Evolutionary conservation across 2,888 invertebrate species (phyloP).

Genomic region (Drosophila diplacantha): DNA sequence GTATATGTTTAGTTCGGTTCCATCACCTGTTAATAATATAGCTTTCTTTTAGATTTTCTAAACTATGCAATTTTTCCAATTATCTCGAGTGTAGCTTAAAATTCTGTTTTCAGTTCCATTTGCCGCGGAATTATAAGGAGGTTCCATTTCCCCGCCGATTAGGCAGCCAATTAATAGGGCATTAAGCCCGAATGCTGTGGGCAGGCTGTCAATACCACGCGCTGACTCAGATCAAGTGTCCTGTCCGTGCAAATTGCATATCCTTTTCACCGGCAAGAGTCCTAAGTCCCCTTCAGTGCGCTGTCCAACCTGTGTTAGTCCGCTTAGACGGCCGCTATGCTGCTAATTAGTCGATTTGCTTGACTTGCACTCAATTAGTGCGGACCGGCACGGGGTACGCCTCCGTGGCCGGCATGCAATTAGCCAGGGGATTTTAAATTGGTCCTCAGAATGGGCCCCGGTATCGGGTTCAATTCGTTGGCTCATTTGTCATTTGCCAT

Average conservation of each 20-base stretch:
- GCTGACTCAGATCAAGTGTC: slow-evolving; percentile 26
- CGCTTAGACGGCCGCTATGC: slow-evolving; percentile 47
- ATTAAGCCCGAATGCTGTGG: slow-evolving; percentile 30
- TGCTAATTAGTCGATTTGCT: slow-evolving; percentile 59
- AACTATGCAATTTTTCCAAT: neutral
- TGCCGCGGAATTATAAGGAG: neutral
- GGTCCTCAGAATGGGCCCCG: slow-evolving; percentile 5
- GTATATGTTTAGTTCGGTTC: too few species aligned
- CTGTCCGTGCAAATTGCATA: slow-evolving; percentile 54
- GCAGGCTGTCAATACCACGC: slow-evolving; percentile 8
- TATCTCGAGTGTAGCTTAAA: slow-evolving; percentile 1
- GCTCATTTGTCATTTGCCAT: slow-evolving; percentile 30
- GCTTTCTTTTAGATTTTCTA: neutral
- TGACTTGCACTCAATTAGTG: slow-evolving; percentile 62
- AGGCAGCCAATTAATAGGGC: slow-evolving; percentile 38
- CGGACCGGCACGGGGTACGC: slow-evolving; percentile 7
- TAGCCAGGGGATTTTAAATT: slow-evolving; percentile 42
- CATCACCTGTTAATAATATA: neutral
- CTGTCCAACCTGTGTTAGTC: slow-evolving; percentile 42
- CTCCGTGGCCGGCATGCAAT: slow-evolving; percentile 51
- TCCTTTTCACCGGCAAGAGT: slow-evolving; percentile 37
- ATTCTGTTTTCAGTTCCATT: neutral
- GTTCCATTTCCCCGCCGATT: slow-evolving; percentile 2
- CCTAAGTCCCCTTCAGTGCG: slow-evolving; percentile 15
- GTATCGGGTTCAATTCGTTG: slow-evolving; percentile 15